A percentile compares a stretch with the other conserved stretches of the same genome.
Conservation (phyloP, 2,888 invertebrate species). For the Sphaerophoria rueppellii region DNA sequence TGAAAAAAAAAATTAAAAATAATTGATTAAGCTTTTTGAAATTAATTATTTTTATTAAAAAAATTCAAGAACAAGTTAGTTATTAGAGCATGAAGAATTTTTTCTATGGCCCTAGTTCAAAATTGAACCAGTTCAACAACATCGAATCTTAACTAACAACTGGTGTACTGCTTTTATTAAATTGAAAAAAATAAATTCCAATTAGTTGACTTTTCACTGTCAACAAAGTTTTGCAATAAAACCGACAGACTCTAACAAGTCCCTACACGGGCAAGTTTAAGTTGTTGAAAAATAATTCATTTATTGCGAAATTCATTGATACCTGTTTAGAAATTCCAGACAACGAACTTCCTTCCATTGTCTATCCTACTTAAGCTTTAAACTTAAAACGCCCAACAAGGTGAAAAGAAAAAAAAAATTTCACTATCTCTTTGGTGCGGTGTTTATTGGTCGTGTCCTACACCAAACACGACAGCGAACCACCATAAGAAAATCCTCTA, state of each 20-base stretch:
- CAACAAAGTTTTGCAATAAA: neutral
- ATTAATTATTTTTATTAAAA: no score
- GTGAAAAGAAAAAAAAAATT: constrained; percentile 5
- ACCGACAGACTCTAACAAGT: neutral
- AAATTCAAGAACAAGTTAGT: no score
- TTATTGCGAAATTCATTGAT: neutral
- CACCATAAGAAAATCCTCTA: neutral
- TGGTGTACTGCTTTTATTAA: no score
- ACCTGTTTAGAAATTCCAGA: constrained; percentile 10
- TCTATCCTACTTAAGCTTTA: neutral
- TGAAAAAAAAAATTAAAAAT: neutral
- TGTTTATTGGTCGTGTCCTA: constrained; percentile 18
- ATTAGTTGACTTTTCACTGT: neutral
- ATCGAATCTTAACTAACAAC: neutral
- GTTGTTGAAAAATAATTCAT: neutral
- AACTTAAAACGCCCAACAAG: neutral
- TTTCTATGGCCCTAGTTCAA: no score
- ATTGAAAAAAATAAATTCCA: no score
- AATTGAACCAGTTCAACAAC: no score
- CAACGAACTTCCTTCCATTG: constrained; percentile 1
- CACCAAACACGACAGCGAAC: constrained; percentile 7
- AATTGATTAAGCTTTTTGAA: neutral
- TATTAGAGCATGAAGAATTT: no score
- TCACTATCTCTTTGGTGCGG: constrained; percentile 18
- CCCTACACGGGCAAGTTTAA: neutral